Base-by-base conservation (phyloP, 2,888 invertebrate species). In the Abscondita cerata region DNA sequence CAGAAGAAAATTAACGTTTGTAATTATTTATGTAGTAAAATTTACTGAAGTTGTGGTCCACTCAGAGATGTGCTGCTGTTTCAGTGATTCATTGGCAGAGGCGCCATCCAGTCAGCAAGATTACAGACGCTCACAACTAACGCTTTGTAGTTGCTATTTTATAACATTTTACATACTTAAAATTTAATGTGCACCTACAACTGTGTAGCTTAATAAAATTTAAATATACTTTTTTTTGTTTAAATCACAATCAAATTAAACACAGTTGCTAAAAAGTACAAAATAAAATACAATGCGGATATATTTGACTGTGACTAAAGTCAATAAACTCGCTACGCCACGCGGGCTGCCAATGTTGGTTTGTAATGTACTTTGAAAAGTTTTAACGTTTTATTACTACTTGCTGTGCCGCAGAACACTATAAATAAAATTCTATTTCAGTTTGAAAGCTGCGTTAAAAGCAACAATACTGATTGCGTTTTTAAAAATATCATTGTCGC, bases 1-100 rank as follows among this genome's bases (percentile, higher is more conserved):
- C 63, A 56, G 56, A 52, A 59, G 48, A 56, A 50, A 56, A 64
- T 59, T 64, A 59, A 59, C 52, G 46, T 62, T 48, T 41, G 57
- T 53, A 58, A 48, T 48, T 58, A 59, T 47, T 52, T 47, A 56
- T 54, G 51, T 51, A 53, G 18, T 55, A 59, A 40, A 62, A 54
- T 62, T 57, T 62, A 59, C 52, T 58, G 31, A 50, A 61, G 36
- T 58, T 62, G 58, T 58, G 51, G 53, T 54, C 50, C 19, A 44
- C 47, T 53, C 53, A 50, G 50, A 62, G 56, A 36, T 56, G 54
- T 56, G 61, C 48, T 50, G 53, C 55, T 59, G 48, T 57, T 62
- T 38, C 38, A 50, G 40, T 62, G 54, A 55, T 59, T 62, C 62
- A 59, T 54, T 62, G 52, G 47, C 50, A n/a, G 38, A 48, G 54